Conservation (phyloP, 2,888 invertebrate genomes). For the Crocallis elinguaria region DNA sequence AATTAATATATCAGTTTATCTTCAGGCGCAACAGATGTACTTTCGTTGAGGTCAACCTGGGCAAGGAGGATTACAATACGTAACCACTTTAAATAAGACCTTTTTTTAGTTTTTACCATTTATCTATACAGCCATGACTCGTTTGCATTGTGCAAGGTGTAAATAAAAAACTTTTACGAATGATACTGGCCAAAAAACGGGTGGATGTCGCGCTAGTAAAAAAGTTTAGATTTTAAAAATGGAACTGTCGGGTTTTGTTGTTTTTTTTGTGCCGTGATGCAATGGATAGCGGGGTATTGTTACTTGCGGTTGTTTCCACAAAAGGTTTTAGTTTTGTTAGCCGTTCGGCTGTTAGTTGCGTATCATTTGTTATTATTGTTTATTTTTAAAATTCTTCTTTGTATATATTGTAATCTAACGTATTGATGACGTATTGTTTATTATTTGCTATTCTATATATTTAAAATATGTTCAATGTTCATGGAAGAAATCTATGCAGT, state of each 20-base stretch:
- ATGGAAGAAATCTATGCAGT: too few relatives aligned
- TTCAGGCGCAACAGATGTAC: too few relatives aligned
- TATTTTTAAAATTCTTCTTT: slow-evolving; percentile 5
- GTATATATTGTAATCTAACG: too few relatives aligned
- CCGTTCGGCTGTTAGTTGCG: slow-evolving; percentile 16
- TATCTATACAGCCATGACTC: slow-evolving; percentile 75
- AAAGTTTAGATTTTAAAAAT: slow-evolving; percentile 54
- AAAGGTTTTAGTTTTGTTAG: slow-evolving; percentile 28
- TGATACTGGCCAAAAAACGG: slow-evolving; percentile 52
- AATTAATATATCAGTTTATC: too few relatives aligned
- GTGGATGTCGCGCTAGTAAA: slow-evolving; percentile 51
- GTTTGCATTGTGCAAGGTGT: slow-evolving; percentile 70
- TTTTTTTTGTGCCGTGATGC: slow-evolving; percentile 41
- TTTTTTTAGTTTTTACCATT: slow-evolving; percentile 67
- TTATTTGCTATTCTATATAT: background rate
- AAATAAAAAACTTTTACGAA: slow-evolving; percentile 55
- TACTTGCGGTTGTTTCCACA: slow-evolving; percentile 40
- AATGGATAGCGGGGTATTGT: slow-evolving; percentile 49
- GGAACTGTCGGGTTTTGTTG: slow-evolving; percentile 46
- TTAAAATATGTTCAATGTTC: too few relatives aligned
- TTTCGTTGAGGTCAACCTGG: too few relatives aligned
- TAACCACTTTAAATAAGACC: slow-evolving; percentile 64
- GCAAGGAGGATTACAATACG: too few relatives aligned
- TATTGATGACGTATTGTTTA: background rate
- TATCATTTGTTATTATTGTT: slow-evolving; percentile 16